phyloP scores from a whole-genome alignment of 2,113 vertebrate species.

The Ictidomys tridecemlineatus region DNA sequence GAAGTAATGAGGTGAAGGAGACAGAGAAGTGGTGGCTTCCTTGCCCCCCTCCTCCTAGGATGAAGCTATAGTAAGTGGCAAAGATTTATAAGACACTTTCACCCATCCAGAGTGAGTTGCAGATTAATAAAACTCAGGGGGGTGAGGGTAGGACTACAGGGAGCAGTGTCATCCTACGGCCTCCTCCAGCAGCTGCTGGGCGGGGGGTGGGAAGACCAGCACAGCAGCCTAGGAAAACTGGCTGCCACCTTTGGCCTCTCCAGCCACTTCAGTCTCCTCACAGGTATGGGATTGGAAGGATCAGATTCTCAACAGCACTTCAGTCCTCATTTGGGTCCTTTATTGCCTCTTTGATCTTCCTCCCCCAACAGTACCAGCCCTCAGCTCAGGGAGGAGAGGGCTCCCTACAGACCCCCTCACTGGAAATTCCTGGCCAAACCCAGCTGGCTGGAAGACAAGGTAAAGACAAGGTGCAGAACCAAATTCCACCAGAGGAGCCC shows the following conservation, averaged over 20 bases:
- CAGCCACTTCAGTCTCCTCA: rapidly evolving
- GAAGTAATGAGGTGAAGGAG: not conserved
- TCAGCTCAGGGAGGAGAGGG: not conserved
- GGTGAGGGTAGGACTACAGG: rapidly evolving
- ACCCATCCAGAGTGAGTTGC: not conserved
- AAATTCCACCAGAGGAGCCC: not conserved
- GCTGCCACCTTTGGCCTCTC: not conserved
- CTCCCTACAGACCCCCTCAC: rapidly evolving
- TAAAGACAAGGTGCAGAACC: not conserved
- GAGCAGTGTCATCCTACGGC: not conserved
- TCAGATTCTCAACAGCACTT: rapidly evolving
- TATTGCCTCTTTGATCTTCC: not conserved
- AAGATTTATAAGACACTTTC: not conserved
- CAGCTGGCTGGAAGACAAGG: not conserved
- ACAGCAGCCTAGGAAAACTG: rapidly evolving
- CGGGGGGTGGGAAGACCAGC: rapidly evolving
- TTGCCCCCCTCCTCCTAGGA: no score
- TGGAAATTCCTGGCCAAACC: not conserved
- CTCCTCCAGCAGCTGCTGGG: not conserved
- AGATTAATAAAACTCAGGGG: not conserved
- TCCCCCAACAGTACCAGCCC: rapidly evolving
- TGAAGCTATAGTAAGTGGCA: not conserved
- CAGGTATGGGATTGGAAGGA: not conserved
- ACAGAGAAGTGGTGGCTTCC: no score
- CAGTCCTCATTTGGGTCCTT: not conserved